Conservation (phyloP, 1,140 invertebrate species). For the Hestina assimilis region DNA sequence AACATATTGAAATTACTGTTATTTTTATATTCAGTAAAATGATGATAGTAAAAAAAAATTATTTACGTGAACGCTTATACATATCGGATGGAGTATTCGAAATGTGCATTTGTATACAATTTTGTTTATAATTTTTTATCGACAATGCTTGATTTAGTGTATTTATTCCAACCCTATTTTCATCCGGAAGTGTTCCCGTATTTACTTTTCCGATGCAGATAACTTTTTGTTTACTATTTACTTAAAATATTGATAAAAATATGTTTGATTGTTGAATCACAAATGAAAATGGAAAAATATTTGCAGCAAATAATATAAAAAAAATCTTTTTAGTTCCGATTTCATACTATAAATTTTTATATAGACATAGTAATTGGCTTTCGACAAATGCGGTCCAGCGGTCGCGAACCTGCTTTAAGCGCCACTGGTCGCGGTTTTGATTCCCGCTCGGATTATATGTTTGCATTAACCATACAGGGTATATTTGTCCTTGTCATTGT, state of each 20-base stretch:
- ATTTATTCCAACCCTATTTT: constrained; percentile 10
- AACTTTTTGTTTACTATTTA: constrained; percentile 12
- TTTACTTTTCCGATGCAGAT: constrained; percentile 7
- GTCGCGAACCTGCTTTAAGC: too few relatives aligned
- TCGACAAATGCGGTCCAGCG: too few relatives aligned
- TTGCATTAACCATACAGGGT: too few relatives aligned
- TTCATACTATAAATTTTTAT: too few relatives aligned
- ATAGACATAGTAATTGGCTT: too few relatives aligned
- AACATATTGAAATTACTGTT: constrained; percentile 15
- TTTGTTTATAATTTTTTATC: constrained; percentile 3
- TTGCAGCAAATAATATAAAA: too few relatives aligned
- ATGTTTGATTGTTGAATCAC: too few relatives aligned
- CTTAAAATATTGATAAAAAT: constrained; percentile 1
- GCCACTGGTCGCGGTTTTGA: too few relatives aligned
- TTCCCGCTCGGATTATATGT: too few relatives aligned
- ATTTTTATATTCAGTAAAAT: constrained; percentile 15
- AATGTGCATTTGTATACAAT: constrained; percentile 1
- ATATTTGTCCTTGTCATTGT: too few relatives aligned
- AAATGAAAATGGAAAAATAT: too few relatives aligned
- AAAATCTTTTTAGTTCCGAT: too few relatives aligned
- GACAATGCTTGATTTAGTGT: constrained; percentile 27
- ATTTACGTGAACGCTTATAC: constrained; percentile 14
- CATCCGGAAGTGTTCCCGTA: constrained; percentile 19
- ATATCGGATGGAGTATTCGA: constrained; percentile 7
- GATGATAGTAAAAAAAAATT: constrained; percentile 10